A percentile compares a stretch with the other conserved stretches of the same genome.
Conservation (phyloP, 2,888 invertebrate species). For the Drosophila robusta region DNA sequence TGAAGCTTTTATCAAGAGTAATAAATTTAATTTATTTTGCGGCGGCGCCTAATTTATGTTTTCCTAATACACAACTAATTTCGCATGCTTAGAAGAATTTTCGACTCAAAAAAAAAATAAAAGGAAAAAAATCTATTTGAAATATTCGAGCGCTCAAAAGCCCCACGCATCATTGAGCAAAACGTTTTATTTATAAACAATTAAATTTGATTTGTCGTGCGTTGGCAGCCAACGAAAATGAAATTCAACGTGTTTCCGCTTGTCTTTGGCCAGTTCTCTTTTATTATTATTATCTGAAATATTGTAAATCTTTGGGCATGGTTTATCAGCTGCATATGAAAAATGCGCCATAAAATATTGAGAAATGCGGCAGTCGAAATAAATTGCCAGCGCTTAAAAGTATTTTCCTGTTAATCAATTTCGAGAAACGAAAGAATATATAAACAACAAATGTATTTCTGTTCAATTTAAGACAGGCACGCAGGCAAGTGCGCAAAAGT, state of each 20-base stretch:
- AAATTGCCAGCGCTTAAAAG: conserved; percentile 65
- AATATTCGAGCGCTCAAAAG: conserved; percentile 2
- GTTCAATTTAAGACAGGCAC: conserved; percentile 40
- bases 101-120: conserved; percentile 5
- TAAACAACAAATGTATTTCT: conserved; percentile 27
- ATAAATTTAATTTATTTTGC: conserved; percentile 73
- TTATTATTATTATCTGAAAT: conserved; percentile 5
- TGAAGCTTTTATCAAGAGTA: conserved; percentile 65
- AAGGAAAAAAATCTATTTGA: conserved; percentile 15
- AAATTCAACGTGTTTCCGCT: conserved; percentile 54
- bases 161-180: conserved; percentile 66
- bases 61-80: conserved; percentile 76
- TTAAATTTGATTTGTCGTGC: conserved; percentile 79
- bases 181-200: conserved; percentile 82
- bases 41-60: conserved; percentile 71
- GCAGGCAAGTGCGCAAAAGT: conserved; percentile 21
- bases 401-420: conserved; percentile 79
- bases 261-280: conserved; percentile 15
- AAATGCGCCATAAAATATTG: conserved; percentile 67
- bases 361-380: conserved; percentile 71
- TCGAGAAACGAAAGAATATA: conserved; percentile 3
- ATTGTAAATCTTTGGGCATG: conserved; percentile 1
- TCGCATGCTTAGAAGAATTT: conserved; percentile 55
- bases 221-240: conserved; percentile 48
- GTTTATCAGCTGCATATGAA: conserved; percentile 38